These are phyloP conservation scores for Bucco capensis DNA, from an alignment of 2,113 vertebrate species.

Conservation along the genomic window DNA sequence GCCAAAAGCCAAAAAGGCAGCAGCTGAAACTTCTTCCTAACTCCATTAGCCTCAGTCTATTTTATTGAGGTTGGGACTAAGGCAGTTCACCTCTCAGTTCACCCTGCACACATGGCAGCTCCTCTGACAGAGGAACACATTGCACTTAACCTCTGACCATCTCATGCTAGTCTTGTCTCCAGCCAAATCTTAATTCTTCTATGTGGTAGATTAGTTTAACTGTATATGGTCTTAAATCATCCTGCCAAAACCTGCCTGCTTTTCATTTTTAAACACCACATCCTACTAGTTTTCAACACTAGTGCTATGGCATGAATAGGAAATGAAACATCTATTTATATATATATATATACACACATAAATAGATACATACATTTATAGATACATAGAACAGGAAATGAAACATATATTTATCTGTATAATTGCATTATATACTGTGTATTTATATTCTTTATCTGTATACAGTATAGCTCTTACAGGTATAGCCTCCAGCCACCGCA, in stretches of 20 bases:
- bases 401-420: not conserved
- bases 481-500: not conserved
- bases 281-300: not conserved
- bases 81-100: not conserved
- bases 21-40: not conserved
- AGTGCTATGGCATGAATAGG: not conserved
- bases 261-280: not conserved
- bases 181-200: not conserved
- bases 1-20: rapidly evolving
- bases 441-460: not conserved
- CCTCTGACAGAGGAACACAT: not conserved
- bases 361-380: too few relatives aligned
- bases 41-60: not conserved
- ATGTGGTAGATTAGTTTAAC: not conserved
- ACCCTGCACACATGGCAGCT: not conserved
- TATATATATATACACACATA: too few relatives aligned
- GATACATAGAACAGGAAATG: too few relatives aligned
- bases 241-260: not conserved
- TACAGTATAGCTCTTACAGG: not conserved
- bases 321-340: not conserved
- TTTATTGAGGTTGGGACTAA: not conserved
- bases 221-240: not conserved
- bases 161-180: not conserved
- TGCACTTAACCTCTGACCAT: not conserved
- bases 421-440: not conserved